Evolutionary conservation across 2,113 vertebrate genomes (phyloP).

Genomic region (Ifrita kowaldi): DNA sequence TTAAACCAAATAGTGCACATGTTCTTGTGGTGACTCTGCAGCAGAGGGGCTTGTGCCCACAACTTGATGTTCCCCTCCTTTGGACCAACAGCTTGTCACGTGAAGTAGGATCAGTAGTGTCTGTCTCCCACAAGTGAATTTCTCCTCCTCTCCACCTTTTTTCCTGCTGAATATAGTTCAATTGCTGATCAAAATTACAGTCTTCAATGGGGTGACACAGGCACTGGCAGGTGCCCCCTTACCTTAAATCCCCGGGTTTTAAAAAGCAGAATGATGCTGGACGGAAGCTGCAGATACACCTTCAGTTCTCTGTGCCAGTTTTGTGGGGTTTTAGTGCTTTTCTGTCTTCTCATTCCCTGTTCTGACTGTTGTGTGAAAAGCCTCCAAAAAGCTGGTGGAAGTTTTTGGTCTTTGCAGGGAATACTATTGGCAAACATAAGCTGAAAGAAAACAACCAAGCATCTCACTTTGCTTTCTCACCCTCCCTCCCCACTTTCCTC

Average conservation of each 20-base stretch:
- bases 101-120: not conserved
- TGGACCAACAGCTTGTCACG: conserved; percentile 39
- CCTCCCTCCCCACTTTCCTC: not conserved
- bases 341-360: not conserved
- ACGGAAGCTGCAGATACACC: not conserved
- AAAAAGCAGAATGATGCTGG: not conserved
- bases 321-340: not conserved
- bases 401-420: not conserved
- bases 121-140: not conserved
- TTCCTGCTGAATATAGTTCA: not conserved
- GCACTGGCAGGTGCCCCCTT: not conserved
- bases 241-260: not conserved
- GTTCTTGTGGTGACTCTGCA: conserved; percentile 5
- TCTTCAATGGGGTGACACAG: not conserved
- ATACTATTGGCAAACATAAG: not conserved
- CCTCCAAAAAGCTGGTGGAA: not conserved
- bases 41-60: conserved; percentile 30
- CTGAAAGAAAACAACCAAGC: not conserved
- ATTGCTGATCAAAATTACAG: not conserved
- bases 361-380: not conserved
- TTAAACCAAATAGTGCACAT: conserved; percentile 35
- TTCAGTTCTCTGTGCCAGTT: not conserved
- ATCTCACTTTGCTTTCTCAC: not conserved
- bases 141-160: not conserved
- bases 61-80: conserved; percentile 13